Conservation (phyloP, 2,113 vertebrate genomes). For the Gnathonemus longibarbis region DNA sequence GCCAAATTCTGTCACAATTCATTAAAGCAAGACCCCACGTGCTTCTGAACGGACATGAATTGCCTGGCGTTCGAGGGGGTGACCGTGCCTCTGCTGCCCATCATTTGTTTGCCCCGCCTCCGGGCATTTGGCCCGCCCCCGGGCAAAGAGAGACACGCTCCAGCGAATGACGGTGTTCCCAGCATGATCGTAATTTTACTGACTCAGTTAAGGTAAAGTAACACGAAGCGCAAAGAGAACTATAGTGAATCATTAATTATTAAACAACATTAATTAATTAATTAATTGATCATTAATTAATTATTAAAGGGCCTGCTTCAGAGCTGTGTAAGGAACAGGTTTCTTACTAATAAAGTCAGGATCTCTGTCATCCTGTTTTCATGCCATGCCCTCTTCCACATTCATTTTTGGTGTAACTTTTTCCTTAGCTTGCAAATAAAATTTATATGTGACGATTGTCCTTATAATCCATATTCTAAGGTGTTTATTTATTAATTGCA, state of each 20-base stretch:
- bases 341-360: background rate
- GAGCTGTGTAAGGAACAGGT: background rate
- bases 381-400: background rate
- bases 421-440: background rate
- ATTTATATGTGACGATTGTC: background rate
- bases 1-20: background rate
- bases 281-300: background rate
- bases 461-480: background rate
- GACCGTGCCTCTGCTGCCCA: background rate
- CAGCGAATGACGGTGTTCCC: background rate
- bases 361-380: background rate
- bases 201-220: background rate
- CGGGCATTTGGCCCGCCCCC: background rate
- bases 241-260: background rate
- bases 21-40: background rate
- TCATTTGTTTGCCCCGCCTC: background rate
- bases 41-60: background rate
- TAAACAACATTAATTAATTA: background rate
- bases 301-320: background rate
- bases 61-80: background rate
- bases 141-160: background rate
- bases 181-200: background rate
- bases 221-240: background rate
- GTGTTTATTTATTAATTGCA: background rate
- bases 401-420: background rate